Conservation (phyloP, 1,140 invertebrate genomes). For the Brachionus angularis region DNA sequence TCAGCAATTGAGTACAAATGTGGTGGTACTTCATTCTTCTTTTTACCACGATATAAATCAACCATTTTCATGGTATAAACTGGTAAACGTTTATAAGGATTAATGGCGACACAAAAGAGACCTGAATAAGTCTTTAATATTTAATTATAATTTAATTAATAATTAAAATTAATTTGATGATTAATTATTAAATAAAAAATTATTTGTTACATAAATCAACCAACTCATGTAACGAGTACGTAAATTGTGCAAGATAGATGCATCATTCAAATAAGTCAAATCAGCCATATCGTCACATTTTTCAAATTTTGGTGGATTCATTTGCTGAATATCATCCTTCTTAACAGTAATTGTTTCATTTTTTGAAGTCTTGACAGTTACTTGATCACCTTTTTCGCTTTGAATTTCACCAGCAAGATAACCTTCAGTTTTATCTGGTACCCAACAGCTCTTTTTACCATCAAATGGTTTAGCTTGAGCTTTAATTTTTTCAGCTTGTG, state of each 20-base stretch:
- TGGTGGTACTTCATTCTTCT: conserved; percentile 97
- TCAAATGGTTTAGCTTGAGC: conserved; percentile 90
- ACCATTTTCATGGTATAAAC: conserved; percentile 94
- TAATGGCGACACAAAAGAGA: conserved; percentile 99
- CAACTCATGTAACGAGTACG: conserved; percentile 93
- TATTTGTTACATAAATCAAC: conserved; percentile 88
- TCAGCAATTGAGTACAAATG: conserved; percentile 99
- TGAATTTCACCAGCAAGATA: conserved; percentile 94
- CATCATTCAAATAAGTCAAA: conserved; percentile 99
- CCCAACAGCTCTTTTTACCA: conserved; percentile 98
- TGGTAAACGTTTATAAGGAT: conserved; percentile 98
- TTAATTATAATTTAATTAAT: background rate
- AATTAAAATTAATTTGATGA: no score
- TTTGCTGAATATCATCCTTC: conserved; percentile 92
- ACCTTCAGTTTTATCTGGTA: conserved; percentile 93
- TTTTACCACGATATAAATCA: conserved; percentile 94
- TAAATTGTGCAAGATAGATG: conserved; percentile 96
- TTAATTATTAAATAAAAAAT: background rate
- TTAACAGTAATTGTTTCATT: conserved; percentile 70
- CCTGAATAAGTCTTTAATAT: conserved; percentile 90
- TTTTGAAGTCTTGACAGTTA: conserved; percentile 71
- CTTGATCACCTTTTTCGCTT: conserved; percentile 94
- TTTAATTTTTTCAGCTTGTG: conserved; percentile 43
- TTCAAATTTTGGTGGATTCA: conserved; percentile 99
- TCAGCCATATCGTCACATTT: conserved; percentile 99